Evolutionary conservation across 2,113 vertebrate genomes (phyloP).

Genomic region (Pseudopipra pipra): DNA sequence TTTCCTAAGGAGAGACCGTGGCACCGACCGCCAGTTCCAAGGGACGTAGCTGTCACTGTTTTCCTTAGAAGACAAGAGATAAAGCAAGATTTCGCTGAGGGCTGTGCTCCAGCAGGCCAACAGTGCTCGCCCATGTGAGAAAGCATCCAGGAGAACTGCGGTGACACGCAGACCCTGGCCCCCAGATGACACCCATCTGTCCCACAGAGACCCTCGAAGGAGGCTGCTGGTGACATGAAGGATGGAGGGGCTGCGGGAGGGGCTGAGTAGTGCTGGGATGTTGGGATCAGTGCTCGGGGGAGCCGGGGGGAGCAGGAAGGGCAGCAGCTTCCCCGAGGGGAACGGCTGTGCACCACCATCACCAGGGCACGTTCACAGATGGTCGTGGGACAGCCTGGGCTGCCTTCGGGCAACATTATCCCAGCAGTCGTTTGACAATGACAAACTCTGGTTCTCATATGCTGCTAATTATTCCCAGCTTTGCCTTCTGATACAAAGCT

Average conservation of each 20-base stretch:
- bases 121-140: neutral
- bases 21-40: neutral
- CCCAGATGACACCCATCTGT: neutral
- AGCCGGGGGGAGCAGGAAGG: neutral
- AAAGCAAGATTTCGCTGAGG: neutral
- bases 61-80: neutral
- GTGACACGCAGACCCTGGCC: neutral
- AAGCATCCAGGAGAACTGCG: neutral
- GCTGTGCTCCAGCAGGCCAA: neutral
- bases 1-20: neutral
- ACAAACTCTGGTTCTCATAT: slow-evolving; percentile 3
- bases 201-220: accelerated
- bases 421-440: neutral
- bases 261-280: accelerated
- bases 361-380: neutral
- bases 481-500: neutral
- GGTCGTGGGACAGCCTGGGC: neutral
- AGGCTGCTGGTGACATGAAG: neutral
- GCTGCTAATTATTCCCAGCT: slow-evolving; percentile 9
- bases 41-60: neutral
- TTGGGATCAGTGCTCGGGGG: accelerated
- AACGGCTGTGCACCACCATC: neutral
- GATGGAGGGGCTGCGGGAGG: neutral
- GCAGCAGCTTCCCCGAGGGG: neutral
- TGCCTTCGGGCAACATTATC: neutral